Percentiles rank a stretch among this genome's conserved stretches.
These are phyloP conservation scores for Collichthys lucidus DNA, from an alignment of 2,113 vertebrate genomes.

Conservation along the genomic window DNA sequence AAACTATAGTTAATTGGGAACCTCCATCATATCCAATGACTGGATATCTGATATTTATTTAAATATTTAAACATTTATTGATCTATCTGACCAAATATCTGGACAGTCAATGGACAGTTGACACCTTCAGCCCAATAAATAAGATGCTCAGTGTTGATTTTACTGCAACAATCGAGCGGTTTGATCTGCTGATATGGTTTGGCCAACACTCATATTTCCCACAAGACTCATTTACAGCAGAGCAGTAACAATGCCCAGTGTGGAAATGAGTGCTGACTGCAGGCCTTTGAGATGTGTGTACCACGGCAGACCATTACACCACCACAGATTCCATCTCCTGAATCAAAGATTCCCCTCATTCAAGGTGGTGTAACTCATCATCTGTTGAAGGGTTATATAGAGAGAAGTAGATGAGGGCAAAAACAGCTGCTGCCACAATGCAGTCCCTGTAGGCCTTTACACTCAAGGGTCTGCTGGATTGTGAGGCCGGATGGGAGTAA, in stretches of 20 bases:
- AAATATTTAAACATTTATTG: slow-evolving; percentile 62
- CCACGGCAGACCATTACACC: not conserved
- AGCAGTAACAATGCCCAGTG: slow-evolving; percentile 19
- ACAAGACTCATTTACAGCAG: slow-evolving; percentile 11
- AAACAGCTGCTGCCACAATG: slow-evolving; percentile 60
- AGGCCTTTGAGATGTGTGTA: slow-evolving; percentile 11
- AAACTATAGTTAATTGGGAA: slow-evolving; percentile 20
- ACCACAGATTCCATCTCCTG: not conserved
- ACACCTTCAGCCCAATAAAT: slow-evolving; percentile 30
- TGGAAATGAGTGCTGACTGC: slow-evolving; percentile 6
- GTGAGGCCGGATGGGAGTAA: slow-evolving; percentile 70
- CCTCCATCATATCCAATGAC: slow-evolving; percentile 38
- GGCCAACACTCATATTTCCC: slow-evolving; percentile 32
- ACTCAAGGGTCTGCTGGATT: slow-evolving; percentile 37
- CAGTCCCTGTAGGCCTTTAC: slow-evolving; percentile 28
- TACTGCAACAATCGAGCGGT: slow-evolving; percentile 32
- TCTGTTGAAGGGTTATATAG: not conserved
- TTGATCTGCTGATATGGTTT: slow-evolving; percentile 33
- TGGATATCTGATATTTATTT: slow-evolving; percentile 44
- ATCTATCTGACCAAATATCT: slow-evolving; percentile 18
- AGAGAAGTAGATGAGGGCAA: slow-evolving; percentile 20
- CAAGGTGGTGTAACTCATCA: not conserved
- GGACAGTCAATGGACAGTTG: slow-evolving; percentile 12
- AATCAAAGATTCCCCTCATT: not conserved
- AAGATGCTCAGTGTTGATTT: slow-evolving; percentile 41